Percentiles rank a stretch among this genome's conserved stretches.
These are phyloP conservation scores for Cyphomyrus plagiostoma DNA, from an alignment of 2,113 vertebrate genomes.

Conservation along the genomic window DNA sequence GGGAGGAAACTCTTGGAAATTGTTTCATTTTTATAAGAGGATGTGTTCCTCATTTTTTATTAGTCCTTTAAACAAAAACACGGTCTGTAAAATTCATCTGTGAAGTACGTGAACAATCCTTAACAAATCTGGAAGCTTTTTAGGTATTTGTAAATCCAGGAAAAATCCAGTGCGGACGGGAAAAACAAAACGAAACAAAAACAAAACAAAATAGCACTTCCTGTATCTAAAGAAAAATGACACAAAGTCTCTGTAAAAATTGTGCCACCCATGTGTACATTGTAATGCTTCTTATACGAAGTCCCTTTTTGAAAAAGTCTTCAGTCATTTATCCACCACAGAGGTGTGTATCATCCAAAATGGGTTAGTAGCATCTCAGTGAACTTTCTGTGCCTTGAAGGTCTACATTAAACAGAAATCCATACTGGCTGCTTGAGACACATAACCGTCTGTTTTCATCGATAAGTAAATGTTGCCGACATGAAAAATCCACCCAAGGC, in stretches of 20 bases:
- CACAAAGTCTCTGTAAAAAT: background rate
- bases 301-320: background rate
- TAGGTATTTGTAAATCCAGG: slow-evolving; percentile 19
- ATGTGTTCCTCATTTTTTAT: background rate
- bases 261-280: background rate
- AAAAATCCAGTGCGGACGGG: background rate
- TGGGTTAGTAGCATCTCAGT: background rate
- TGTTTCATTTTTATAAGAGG: background rate
- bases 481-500: background rate
- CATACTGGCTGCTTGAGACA: background rate
- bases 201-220: background rate
- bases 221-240: slow-evolving; percentile 1
- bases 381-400: background rate
- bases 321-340: background rate
- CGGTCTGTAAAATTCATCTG: background rate
- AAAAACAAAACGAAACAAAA: slow-evolving; percentile 11
- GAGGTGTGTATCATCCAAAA: background rate
- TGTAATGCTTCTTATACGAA: background rate
- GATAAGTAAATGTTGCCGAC: background rate
- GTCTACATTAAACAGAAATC: background rate
- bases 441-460: background rate
- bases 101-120: background rate
- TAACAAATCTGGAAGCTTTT: slow-evolving; percentile 6
- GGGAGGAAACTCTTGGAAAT: background rate
- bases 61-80: background rate